phyloP scores from a whole-genome alignment of 1,140 invertebrate species.

The Samia ricini region DNA sequence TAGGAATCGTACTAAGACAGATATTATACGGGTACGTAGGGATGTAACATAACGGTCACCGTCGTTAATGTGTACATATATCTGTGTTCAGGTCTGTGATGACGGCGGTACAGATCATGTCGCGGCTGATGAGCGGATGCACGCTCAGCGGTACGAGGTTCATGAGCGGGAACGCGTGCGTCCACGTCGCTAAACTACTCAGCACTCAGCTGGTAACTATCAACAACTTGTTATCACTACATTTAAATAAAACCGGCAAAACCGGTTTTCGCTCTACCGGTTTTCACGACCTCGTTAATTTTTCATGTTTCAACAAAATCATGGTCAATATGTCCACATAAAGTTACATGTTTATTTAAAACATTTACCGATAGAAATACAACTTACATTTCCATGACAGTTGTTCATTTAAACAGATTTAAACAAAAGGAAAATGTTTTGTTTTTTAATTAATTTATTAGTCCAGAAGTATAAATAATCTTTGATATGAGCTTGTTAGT shows the following conservation, averaged over 20 bases:
- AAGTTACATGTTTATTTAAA: not conserved
- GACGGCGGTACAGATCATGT: conserved; percentile 34
- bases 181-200: conserved; percentile 44
- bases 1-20: too few relatives aligned
- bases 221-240: not conserved
- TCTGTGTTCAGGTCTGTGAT: conserved; percentile 33
- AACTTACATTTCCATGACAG: not conserved
- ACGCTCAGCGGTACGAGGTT: conserved; percentile 31
- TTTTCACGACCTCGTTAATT: too few relatives aligned
- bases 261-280: too few relatives aligned
- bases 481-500: too few relatives aligned
- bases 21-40: too few relatives aligned
- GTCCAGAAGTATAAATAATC: too few relatives aligned
- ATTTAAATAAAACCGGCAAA: too few relatives aligned
- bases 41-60: too few relatives aligned
- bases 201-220: conserved; percentile 41
- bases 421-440: not conserved
- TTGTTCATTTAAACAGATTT: too few relatives aligned
- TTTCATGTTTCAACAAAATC: not conserved
- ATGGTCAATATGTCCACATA: not conserved
- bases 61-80: not conserved
- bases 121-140: conserved; percentile 30
- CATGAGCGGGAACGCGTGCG: conserved; percentile 33
- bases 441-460: not conserved
- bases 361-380: not conserved